A percentile compares a stretch with the other conserved stretches of the same genome.
Conservation (phyloP, 2,113 vertebrate genomes). For the Nothoprocta pentlandii region DNA sequence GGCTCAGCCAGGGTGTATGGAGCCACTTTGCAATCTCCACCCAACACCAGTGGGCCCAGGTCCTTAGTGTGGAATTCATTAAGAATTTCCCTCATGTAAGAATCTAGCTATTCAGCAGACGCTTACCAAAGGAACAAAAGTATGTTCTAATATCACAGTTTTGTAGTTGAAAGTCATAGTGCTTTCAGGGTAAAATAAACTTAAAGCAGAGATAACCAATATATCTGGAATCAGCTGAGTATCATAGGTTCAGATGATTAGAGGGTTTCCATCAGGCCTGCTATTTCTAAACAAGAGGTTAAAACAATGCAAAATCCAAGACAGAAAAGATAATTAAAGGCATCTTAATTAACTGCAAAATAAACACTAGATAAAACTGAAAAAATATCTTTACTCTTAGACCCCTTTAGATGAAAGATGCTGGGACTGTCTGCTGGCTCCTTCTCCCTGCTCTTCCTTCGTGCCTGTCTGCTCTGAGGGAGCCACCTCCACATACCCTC, state of each 20-base stretch:
- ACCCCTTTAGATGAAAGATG: neutral
- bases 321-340: neutral
- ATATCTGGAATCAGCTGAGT: neutral
- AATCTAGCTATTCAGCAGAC: neutral
- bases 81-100: neutral
- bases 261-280: neutral
- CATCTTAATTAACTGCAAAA: neutral
- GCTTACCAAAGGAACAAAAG: neutral
- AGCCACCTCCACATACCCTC: constrained; percentile 22
- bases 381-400: neutral
- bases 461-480: neutral
- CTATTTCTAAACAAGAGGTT: neutral
- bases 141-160: neutral
- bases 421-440: neutral
- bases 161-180: neutral
- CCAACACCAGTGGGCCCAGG: neutral
- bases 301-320: neutral
- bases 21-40: neutral
- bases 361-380: neutral
- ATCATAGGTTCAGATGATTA: neutral
- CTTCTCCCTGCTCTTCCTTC: neutral
- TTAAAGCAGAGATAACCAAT: neutral
- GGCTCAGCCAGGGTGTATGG: neutral
- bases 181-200: neutral
- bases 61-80: neutral